Evolutionary conservation across 2,113 vertebrate species (phyloP), one percentile per base, ranked within the genome.

Genomic region (Hiodon alosoides): DNA sequence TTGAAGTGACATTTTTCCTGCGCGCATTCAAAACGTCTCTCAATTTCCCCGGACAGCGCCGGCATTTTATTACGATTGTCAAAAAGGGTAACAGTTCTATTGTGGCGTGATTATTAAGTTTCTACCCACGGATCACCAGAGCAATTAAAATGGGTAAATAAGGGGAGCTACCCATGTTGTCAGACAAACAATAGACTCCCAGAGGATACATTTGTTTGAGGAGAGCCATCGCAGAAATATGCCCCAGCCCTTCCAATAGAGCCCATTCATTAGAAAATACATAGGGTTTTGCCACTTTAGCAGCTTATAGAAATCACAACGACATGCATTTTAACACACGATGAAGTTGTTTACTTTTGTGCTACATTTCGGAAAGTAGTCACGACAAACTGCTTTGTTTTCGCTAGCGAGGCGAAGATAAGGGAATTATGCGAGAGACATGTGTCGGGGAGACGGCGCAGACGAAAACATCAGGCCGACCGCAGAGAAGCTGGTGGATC

Each of bases 81-180:
- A 90, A 85, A 90, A 88, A 91, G 88, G 87, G 89, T 88, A 88
- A 89, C 92, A 89, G 58, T 90, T 88, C 90, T 93, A 85, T 90
- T 94, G 89, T 90, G 85, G 81, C 89, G 86, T 89, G 90, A 91
- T 95, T 95, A 92, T 90, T 92, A 92, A 91, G 75, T 88, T 86
- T 86, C 83, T 78, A 89, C 89, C 89, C 90, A 75, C 90, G 90
- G 88, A 94, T 94, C 91, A 94, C 84, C 85, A 92, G 91, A 94
- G 93, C 93, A 95, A 94, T 93, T 96, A 95, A 94, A 95, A 92
- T 85, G 86, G 91, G 90, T 90, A 93, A 93, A 94, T 93, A 93
- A 91, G 87, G 83, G 55, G 7, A 71, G 46, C 89, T 88, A 89
- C 88, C 87, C 85, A 78, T 88, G 87, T 91, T 91, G 89, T 87